Evolutionary conservation across 1,140 invertebrate species (phyloP), one percentile per base, ranked within the genome.

Genomic region (Pseudomyrmex concolor): DNA sequence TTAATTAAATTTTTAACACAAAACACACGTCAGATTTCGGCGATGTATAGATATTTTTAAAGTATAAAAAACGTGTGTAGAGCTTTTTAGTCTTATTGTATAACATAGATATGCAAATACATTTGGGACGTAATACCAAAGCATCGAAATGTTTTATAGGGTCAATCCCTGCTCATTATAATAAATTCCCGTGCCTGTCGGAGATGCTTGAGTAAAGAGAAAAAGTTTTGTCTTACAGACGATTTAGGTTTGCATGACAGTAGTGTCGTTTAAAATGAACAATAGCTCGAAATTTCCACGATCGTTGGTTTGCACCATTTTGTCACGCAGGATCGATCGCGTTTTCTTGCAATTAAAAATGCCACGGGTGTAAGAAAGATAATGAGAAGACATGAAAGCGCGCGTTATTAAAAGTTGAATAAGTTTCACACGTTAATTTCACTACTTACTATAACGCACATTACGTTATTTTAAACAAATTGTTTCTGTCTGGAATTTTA

Each of bases 291-390:
- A 80, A 43, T 80, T 80, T 80, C 66, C 43, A 48, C 19, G 34
- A 34, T 34, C 50, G 66, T 59, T 19, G 54, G n/a, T 68, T 57
- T 60, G 15, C 76, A 71, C 54, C 43, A 80, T 17, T 19, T 9
- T 71, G 76, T 71, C 76, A 80, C 12, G 55, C 66, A 34, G 43
- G 57, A 80, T 80, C 76, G 76, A 80, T 80, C 76, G 76, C 34
- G 5, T 0, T 34, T 34, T 34, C 17, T 80, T 34, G 66, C 76
- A 80, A 80, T 80, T 80, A 80, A 67, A 48, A 50, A 22, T 12
- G 34, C 66, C 15, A 71, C 54, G 54, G 19, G 50, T 71, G 13
- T 9, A 48, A 59, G 3, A 59, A 50, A 71, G 59, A 19, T 71
- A 22, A 68, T 22, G 15, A 34, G 19, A n/a, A 19, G 13, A 34